Conservation (phyloP, 92 coral and sea anemone species). For the Porites lobata region DNA sequence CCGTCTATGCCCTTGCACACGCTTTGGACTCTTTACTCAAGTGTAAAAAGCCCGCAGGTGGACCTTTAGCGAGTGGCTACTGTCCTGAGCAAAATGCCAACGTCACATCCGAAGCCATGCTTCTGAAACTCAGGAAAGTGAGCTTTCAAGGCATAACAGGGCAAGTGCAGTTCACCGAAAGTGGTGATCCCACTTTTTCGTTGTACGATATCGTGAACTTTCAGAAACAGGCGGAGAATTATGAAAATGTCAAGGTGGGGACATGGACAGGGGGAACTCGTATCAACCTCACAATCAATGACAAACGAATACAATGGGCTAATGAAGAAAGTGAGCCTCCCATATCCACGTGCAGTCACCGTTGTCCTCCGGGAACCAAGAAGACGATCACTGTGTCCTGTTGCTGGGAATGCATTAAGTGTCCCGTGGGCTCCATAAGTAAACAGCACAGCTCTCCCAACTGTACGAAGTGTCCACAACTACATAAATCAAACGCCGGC, state of each 20-base stretch:
- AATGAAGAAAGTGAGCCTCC: conserved; percentile 51
- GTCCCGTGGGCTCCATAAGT: conserved; percentile 63
- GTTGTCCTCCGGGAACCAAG: conserved; percentile 76
- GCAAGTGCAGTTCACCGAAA: conserved; percentile 48
- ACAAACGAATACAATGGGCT: conserved; percentile 55
- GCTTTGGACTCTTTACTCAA: conserved; percentile 59
- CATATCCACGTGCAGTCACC: conserved; percentile 72
- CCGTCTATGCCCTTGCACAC: conserved; percentile 75
- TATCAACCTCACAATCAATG: conserved; percentile 46
- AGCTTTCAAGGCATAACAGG: conserved; percentile 78
- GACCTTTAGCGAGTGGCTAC: conserved; percentile 20
- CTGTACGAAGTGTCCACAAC: conserved; percentile 72
- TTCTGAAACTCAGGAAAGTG: conserved; percentile 63
- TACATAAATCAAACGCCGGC: conserved; percentile 58
- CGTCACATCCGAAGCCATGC: conserved; percentile 56
- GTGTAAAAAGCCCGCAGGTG: conserved; percentile 37
- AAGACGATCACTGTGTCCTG: conserved; percentile 73
- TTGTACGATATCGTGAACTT: conserved; percentile 82
- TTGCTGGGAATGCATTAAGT: conserved; percentile 78
- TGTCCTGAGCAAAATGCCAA: conserved; percentile 37
- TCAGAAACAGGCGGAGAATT: conserved; percentile 19
- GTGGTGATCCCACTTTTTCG: conserved; percentile 71
- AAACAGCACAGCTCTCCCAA: conserved; percentile 57
- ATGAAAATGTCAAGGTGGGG: conserved; percentile 66
- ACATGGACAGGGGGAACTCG: conserved; percentile 62